Evolutionary conservation across 2,113 vertebrate genomes (phyloP).

Genomic region (Corydoras sp.): DNA sequence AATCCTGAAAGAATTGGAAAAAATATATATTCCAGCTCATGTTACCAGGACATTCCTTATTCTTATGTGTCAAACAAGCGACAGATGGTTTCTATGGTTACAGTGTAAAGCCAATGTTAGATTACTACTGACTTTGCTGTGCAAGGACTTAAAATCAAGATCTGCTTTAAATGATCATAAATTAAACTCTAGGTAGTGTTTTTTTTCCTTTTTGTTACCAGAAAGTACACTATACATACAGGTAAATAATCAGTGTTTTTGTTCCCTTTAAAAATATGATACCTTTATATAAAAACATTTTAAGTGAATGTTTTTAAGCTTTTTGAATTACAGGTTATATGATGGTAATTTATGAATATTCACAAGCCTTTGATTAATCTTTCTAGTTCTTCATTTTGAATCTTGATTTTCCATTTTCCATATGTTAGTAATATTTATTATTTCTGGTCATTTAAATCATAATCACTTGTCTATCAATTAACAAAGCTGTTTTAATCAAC

Average conservation of each 20-base stretch:
- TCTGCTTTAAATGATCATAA: not conserved
- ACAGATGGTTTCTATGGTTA: conserved; percentile 44
- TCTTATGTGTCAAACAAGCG: conserved; percentile 25
- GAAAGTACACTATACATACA: too few relatives aligned
- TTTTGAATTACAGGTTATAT: conserved; percentile 17
- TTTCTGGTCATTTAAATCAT: not conserved
- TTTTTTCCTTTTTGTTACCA: not conserved
- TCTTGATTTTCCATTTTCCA: conserved; percentile 6
- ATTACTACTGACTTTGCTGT: conserved; percentile 20
- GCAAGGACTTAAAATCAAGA: conserved; percentile 8
- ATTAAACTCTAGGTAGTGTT: not conserved
- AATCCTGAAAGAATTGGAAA: not conserved
- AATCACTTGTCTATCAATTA: not conserved
- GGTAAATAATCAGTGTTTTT: too few relatives aligned
- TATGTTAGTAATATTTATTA: not conserved
- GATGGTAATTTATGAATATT: conserved; percentile 39
- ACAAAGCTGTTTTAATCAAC: not conserved
- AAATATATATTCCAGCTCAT: conserved; percentile 8
- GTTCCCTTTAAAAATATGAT: too few relatives aligned
- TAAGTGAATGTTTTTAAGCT: conserved; percentile 14
- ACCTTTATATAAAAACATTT: not conserved
- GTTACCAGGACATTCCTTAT: conserved; percentile 15
- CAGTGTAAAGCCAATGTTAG: conserved; percentile 33
- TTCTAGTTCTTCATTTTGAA: conserved; percentile 18
- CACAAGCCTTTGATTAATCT: conserved; percentile 20